A percentile compares a stretch with the other conserved stretches of the same genome.
phyloP scores from a whole-genome alignment of 2,113 vertebrate genomes.

The Paratilapia polleni region DNA sequence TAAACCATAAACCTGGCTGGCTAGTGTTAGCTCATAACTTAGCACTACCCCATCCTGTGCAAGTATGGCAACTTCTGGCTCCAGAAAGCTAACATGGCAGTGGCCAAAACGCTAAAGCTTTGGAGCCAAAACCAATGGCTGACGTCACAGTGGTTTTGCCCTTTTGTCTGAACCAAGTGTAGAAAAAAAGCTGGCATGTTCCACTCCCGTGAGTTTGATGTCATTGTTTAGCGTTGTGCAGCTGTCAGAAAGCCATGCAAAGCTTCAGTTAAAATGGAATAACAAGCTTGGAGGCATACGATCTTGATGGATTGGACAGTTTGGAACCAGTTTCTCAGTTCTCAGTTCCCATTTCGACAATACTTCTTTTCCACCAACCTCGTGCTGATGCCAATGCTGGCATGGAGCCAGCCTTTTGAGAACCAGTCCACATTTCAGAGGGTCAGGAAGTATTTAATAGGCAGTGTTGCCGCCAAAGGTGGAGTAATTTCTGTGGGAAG shows the following conservation, averaged over 20 bases:
- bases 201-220: not conserved
- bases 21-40: not conserved
- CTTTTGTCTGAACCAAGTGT: too few species aligned
- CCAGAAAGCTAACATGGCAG: not conserved
- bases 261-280: not conserved
- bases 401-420: too few species aligned
- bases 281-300: not conserved
- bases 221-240: not conserved
- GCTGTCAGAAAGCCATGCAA: not conserved
- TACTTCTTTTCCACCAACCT: not conserved
- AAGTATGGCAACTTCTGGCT: fast-evolving
- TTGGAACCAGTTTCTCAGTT: not conserved
- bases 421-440: too few species aligned
- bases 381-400: too few species aligned
- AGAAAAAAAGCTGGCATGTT: not conserved
- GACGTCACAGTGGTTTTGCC: not conserved
- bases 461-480: too few species aligned
- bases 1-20: fast-evolving
- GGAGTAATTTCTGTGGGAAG: too few species aligned
- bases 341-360: not conserved
- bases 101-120: not conserved
- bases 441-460: too few species aligned
- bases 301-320: not conserved
- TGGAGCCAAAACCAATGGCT: not conserved
- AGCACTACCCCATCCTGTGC: not conserved